Base-by-base conservation (phyloP, 2,888 invertebrate species). In the Eupithecia insigniata region DNA sequence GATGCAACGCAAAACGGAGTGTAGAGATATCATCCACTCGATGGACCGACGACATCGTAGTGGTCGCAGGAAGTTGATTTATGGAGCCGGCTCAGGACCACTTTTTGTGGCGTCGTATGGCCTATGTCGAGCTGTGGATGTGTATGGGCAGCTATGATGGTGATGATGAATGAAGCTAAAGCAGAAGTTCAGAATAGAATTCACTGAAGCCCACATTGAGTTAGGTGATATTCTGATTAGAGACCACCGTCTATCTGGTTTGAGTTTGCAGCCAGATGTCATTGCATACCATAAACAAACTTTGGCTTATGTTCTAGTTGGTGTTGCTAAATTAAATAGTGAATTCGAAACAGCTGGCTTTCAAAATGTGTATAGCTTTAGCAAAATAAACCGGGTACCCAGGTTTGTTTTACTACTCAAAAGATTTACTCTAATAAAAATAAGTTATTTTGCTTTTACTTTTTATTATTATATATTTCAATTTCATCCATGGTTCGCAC, bases 201-300 rank as follows among this genome's bases (percentile, higher is more conserved):
- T 75, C 76, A 70, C 71, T 71, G 70, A 68, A 74, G 72, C 76
- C 71, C 75, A 75, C 77, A 76, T 76, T 72, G 75, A 75, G 76
- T 74, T 74, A 74, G 77, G 70, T 69, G 72, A 73, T 74, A 79
- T 74, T 77, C 76, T 79, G 79, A 78, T 79, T 79, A 79, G 78
- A 79, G 79, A 75, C 76, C 75, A 70, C 73, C 76, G 79, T 75
- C 76, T 74, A 73, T 72, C 74, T 76, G 67, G 78, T 76, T 78
- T 73, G 75, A 74, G 71, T 76, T 75, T 43, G 72, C 30, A 70
- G 66, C 66, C 71, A 72, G 73, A 78, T 70, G 72, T 73, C 74
- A 75, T 76, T 76, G 76, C 66, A 74, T 78, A 64, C 36, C 26
- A 22, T 64, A 64, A 22, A 55, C 55, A 12, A 34, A 64, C 36